Evolutionary conservation across 1,140 invertebrate genomes (phyloP).

Genomic region (Drosophila kanapiae): DNA sequence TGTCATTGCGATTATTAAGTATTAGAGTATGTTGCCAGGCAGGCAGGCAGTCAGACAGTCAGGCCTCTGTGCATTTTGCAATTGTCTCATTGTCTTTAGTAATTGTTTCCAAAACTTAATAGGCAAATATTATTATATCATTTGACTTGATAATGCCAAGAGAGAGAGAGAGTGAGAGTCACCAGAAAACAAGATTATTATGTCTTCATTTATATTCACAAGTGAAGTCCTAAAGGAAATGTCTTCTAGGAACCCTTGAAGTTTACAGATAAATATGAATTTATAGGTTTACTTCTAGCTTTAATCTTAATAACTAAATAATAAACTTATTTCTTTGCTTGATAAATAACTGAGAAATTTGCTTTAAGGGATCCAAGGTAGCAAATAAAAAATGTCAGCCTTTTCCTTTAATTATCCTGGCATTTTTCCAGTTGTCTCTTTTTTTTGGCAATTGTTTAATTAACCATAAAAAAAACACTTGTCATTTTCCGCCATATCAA

Average conservation of each 20-base stretch:
- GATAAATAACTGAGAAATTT: no score
- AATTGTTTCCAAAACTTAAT: conserved; percentile 12
- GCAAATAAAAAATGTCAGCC: no score
- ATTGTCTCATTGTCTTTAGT: conserved; percentile 3
- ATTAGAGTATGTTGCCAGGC: conserved; percentile 22
- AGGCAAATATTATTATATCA: conserved; percentile 22
- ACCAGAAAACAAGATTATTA: background rate
- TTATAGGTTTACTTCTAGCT: no score
- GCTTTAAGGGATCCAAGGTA: no score
- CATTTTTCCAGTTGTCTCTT: no score
- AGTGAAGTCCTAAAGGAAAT: background rate
- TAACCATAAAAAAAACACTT: background rate
- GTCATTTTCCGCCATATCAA: background rate
- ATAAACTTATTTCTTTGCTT: no score
- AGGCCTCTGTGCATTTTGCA: background rate
- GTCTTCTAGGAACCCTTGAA: background rate
- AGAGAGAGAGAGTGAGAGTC: no score
- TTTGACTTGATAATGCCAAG: background rate
- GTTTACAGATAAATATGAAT: no score
- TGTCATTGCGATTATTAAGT: conserved; percentile 50
- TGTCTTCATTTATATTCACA: background rate
- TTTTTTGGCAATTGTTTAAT: background rate
- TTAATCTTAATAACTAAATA: background rate
- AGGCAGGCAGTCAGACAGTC: background rate
- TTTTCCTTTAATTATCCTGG: no score